Base-by-base conservation (phyloP, 2,113 vertebrate species). In the Anthoscopus minutus region DNA sequence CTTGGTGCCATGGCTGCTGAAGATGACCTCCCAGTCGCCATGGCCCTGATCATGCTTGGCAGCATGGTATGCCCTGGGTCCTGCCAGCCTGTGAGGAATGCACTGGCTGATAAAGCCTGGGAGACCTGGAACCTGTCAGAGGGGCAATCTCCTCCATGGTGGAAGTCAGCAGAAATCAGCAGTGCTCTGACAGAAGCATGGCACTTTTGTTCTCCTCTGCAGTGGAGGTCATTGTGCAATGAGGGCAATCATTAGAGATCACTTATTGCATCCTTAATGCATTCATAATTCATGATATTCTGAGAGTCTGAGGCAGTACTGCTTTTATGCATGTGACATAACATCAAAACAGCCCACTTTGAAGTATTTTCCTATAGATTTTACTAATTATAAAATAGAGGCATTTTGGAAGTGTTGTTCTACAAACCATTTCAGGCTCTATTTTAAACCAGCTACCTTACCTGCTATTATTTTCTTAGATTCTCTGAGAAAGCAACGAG, bases 31-130 rank as follows among this genome's bases (percentile, higher is more conserved):
- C 2, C 23, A 21, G 27, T 31, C 17, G n/a, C 18, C 0, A 1
- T 0, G 4, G 47, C 31, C 35, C 57, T 15, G 12, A 15, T 31
- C 4, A 1, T 0, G 0, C 17, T 38, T 1, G 4, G 57, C 11
- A 1, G 45, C 35, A 15, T 0, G 0, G 15, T n/a, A 51, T 61
- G 37, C 78, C 8, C 12, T 2, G 20, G 10, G 10, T 78, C 35
- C 66, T 67, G 31, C 24, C 47, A 44, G 45, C 0, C 0, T 13
- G 10, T 0, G 1, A 74, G 42, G 74, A n/a, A 35, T 3, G 2
- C 0, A 1, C 17, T 1, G 5, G 10, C 7, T 3, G 1, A 22
- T 1, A 4, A 44, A 28, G 21, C 13, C 27, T 0, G 0, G 13
- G 40, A 60, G 30, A 44, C 11, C 10, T 10, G 28, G 13, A 30